Base-by-base conservation (phyloP, 2,797 vertebrate genomes). In the Echeneis naucrates region DNA sequence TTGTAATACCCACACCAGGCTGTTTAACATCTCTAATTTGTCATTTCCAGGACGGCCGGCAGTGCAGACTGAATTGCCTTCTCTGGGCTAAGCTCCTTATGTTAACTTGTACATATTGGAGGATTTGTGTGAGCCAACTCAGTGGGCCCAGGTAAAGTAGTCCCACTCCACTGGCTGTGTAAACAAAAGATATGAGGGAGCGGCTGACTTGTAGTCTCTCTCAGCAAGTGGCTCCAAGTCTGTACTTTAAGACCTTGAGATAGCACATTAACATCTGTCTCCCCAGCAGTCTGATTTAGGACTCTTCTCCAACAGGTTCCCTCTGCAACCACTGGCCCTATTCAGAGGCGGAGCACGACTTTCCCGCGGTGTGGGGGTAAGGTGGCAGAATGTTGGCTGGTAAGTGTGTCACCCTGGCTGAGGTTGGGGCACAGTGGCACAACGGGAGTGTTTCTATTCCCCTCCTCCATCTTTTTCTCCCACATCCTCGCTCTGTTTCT, bases 11-110 rank as follows among this genome's bases (percentile, higher is more conserved):
- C 92, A 88, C 91, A 93, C 90, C 91, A 86, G 91, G 89, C 91
- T 94, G 88, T 94, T 94, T 92, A 94, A 94, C 92, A 93, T 94
- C 92, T 94, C 89, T 93, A 94, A 94, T 94, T 94, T 93, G 93
- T 93, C 92, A 92, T 93, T 92, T 94, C 82, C 80, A 92, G 77
- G 87, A 93, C 51, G 84, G 84, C 86, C 62, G 57, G 77, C 61
- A 87, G 86, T 89, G 88, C 83, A 82, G 76, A 82, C 83, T 91
- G 87, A 93, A 93, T 90, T 90, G 87, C 90, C 83, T 91, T 87
- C 92, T 92, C 85, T 87, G 78, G 88, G 89, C 89, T 95, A 94
- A 94, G 94, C 94, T 95, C 80, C 93, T 95, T 95, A 95, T 87
- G 89, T 86, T 90, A 85, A 90, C 92, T 91, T 92, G 86, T 90